Base-by-base conservation (phyloP, 2,113 vertebrate species). In the Pipra filicauda region DNA sequence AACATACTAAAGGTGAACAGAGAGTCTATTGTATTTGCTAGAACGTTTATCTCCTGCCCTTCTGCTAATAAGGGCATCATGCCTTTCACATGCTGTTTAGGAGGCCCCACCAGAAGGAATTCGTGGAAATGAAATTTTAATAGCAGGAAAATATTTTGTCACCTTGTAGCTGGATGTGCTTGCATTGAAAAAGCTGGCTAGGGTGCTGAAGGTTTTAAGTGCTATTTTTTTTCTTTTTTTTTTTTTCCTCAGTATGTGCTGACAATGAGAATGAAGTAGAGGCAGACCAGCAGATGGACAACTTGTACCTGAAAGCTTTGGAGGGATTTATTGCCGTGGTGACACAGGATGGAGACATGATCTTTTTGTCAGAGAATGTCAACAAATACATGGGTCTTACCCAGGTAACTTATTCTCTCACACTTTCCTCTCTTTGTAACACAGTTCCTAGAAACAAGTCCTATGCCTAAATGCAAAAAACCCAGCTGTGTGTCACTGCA, bases 301-400 rank as follows among this genome's bases (percentile, higher is more conserved):
- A 95, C 93, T 88, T 98, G 96, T 99, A 99, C 96, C 98, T 99
- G 94, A 99, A 98, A 95, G 98, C 98, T 81, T 97, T 99, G 97
- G 99, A 99, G 94, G 99, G 99, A 21, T 99, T 99, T 97, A 97
- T 99, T 80, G 98, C 99, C 6, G 99, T 99, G 72, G 97, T 99
- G 94, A 99, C 99, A 79, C 98, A 98, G 58, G 98, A 99, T 65
- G 99, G 99, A 51, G 99, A 99, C 97, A 98, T 99, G 97, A 98
- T 99, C 97, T 99, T 99, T 96, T 95, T 99, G 82, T 99, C 99
- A 4, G 98, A 99, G 91, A 99, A 99, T 65, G 98, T 99, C 97
- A 99, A 97, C 98, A 99, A 99, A 93, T 98, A 98, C 91, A 98
- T 99, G 98, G 99, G 99, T 82, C 98, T 99, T 82, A 98, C 98